These are phyloP conservation scores for Motacilla tschutschensis DNA, from an alignment of 2,113 vertebrate species.

Conservation along the genomic window DNA sequence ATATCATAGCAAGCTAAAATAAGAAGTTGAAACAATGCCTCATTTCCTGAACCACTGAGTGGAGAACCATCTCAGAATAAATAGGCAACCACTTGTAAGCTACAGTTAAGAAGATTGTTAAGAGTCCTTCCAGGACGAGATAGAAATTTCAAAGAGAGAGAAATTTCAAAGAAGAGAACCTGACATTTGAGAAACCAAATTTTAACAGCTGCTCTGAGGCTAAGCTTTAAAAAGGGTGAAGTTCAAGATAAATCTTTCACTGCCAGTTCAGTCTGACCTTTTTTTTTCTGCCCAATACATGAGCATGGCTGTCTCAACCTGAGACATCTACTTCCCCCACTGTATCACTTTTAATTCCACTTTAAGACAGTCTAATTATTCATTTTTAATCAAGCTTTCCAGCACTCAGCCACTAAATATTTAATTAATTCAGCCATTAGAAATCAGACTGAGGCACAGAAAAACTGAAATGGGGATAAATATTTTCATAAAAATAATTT, in stretches of 20 bases:
- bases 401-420: background rate
- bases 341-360: background rate
- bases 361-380: background rate
- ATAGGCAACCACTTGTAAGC: background rate
- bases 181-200: background rate
- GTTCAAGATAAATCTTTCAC: background rate
- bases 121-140: background rate
- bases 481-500: background rate
- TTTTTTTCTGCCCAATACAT: background rate
- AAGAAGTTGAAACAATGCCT: background rate
- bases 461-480: background rate
- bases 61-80: background rate
- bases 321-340: background rate
- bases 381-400: background rate
- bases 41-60: background rate
- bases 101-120: background rate
- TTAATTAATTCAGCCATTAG: background rate
- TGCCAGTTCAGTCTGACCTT: background rate
- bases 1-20: background rate
- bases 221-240: background rate
- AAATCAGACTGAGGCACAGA: background rate
- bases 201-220: background rate
- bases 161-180: background rate
- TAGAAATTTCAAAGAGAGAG: accelerated
- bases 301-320: background rate